Percentiles rank a stretch among this genome's conserved stretches.
These are phyloP conservation scores for Serilophus lunatus DNA, from an alignment of 2,113 vertebrate genomes.

Conservation along the genomic window DNA sequence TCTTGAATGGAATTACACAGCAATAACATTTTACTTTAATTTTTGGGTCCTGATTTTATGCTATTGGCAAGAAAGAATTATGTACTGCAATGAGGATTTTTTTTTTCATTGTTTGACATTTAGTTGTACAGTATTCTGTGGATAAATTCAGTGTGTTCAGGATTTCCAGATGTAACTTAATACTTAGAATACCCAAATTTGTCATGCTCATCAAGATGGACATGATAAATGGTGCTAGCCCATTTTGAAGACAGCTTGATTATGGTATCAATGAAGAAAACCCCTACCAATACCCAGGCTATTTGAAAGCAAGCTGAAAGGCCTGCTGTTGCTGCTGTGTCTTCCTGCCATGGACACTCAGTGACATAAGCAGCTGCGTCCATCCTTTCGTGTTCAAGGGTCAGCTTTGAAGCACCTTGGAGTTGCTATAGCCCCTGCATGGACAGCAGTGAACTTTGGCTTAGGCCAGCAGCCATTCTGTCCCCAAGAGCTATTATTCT, in stretches of 20 bases:
- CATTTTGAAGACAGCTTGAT: background rate
- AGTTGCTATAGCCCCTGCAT: background rate
- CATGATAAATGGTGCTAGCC: background rate
- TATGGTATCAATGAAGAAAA: background rate
- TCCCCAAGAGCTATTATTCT: background rate
- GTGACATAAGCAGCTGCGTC: background rate
- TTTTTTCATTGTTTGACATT: background rate
- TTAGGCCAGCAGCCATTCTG: background rate
- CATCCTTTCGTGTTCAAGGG: background rate
- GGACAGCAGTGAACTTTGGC: background rate
- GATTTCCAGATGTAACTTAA: background rate
- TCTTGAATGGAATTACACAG: background rate
- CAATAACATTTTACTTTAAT: slow-evolving; percentile 15
- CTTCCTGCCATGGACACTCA: background rate
- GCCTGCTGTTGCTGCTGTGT: background rate
- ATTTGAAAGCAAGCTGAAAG: background rate
- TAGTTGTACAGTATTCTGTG: background rate
- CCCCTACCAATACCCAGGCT: background rate
- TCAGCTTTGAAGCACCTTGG: background rate
- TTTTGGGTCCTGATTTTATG: background rate
- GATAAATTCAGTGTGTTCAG: background rate
- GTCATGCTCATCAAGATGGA: background rate
- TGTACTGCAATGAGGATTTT: background rate
- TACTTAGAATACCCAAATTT: background rate
- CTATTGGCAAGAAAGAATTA: background rate